These are phyloP conservation scores for Nemopilema nomurai DNA, from an alignment of 30 jellyfish, hydroid and myxozoan genomes.

Conservation along the genomic window DNA sequence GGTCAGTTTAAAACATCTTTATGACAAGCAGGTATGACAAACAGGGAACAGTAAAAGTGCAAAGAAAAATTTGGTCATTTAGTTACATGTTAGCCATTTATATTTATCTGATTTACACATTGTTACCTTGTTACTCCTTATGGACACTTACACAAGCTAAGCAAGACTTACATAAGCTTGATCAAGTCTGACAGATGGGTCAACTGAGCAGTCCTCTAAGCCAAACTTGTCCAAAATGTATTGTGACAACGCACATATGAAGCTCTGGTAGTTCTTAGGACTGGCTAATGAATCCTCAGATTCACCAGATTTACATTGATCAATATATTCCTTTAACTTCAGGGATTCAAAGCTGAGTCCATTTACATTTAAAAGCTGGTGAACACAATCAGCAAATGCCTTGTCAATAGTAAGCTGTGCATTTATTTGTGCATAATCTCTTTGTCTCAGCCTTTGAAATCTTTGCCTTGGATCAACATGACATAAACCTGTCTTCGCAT, in stretches of 20 bases:
- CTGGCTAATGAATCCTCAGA: slow-evolving; percentile 13
- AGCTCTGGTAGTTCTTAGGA: slow-evolving; percentile 64
- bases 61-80: too few relatives aligned
- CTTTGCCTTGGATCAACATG: slow-evolving; percentile 8
- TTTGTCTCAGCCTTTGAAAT: slow-evolving; percentile 57
- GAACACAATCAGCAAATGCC: slow-evolving; percentile 54
- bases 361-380: slow-evolving; percentile 16
- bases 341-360: slow-evolving; percentile 66
- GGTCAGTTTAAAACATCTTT: too few relatives aligned
- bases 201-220: not conserved
- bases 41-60: too few relatives aligned
- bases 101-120: too few relatives aligned
- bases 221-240: slow-evolving; percentile 54
- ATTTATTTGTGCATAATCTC: slow-evolving; percentile 6
- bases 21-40: too few relatives aligned
- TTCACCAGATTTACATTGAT: slow-evolving; percentile 24
- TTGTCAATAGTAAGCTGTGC: slow-evolving; percentile 47
- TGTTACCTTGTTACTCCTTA: too few relatives aligned
- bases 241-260: slow-evolving; percentile 71
- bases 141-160: too few relatives aligned
- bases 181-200: slow-evolving; percentile 47
- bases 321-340: slow-evolving; percentile 45
- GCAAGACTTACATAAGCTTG: slow-evolving; percentile 81
- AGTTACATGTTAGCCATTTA: too few relatives aligned
- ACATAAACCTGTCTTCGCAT: not conserved